phyloP scores from a whole-genome alignment of 2,797 vertebrate species.

The Gambelia wislizenii region DNA sequence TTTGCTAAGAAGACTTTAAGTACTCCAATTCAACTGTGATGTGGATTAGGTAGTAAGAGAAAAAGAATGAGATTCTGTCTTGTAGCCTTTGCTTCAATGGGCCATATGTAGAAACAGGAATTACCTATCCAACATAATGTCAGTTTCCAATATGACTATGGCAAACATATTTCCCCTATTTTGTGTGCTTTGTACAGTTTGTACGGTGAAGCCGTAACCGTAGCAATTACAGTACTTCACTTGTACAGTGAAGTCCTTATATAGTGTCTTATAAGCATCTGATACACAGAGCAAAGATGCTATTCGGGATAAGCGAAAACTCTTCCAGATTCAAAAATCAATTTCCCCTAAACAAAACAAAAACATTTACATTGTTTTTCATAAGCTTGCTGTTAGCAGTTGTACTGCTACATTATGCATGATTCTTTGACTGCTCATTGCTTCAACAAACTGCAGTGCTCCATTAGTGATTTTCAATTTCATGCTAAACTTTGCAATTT shows the following conservation, averaged over 20 bases:
- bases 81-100: conserved; percentile 22
- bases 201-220: too few species aligned
- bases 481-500: conserved; percentile 83
- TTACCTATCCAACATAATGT: conserved; percentile 18
- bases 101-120: conserved; percentile 15
- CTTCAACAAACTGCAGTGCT: conserved; percentile 70
- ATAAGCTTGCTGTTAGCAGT: conserved; percentile 74
- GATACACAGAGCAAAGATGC: conserved; percentile 70
- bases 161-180: conserved; percentile 39
- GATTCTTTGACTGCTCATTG: conserved; percentile 75
- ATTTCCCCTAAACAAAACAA: conserved; percentile 74
- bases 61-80: background rate
- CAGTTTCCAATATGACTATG: conserved; percentile 44
- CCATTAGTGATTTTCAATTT: conserved; percentile 83
- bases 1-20: background rate
- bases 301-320: conserved; percentile 74
- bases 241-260: conserved; percentile 50
- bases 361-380: conserved; percentile 71
- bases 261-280: conserved; percentile 68
- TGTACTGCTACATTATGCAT: conserved; percentile 80
- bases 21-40: background rate
- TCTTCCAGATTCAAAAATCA: conserved; percentile 79
- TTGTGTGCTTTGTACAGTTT: background rate
- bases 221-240: too few species aligned
- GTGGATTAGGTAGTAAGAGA: background rate